A percentile compares a stretch with the other conserved stretches of the same genome.
These are phyloP conservation scores for Nycticryphes semicollaris DNA, from an alignment of 2,113 vertebrate genomes.

Conservation along the genomic window DNA sequence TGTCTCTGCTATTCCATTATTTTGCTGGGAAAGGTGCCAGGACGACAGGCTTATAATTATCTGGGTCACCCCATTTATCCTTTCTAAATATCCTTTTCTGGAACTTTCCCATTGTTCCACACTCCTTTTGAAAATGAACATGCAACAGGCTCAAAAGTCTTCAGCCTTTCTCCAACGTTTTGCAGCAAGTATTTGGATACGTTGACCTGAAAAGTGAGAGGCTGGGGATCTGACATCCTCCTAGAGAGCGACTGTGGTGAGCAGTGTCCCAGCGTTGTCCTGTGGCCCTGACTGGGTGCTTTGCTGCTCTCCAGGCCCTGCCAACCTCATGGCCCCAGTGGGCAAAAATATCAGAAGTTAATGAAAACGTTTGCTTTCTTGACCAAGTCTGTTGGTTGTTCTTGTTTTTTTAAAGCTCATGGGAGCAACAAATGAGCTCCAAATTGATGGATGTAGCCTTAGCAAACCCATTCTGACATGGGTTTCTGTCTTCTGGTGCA, in stretches of 20 bases:
- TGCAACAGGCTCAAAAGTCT: background rate
- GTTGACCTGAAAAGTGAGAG: background rate
- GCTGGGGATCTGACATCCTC: background rate
- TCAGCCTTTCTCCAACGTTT: background rate
- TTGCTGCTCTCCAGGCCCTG: background rate
- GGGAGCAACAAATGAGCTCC: background rate
- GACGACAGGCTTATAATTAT: constrained; percentile 27
- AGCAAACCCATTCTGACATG: background rate
- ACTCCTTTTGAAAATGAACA: background rate
- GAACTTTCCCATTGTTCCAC: constrained; percentile 41
- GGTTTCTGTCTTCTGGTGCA: background rate
- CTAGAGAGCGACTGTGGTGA: background rate
- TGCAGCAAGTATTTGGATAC: background rate
- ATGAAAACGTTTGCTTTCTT: background rate
- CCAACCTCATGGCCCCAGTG: fast-evolving
- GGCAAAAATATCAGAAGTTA: background rate
- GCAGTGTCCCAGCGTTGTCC: background rate
- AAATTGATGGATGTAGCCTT: background rate
- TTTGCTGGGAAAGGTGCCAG: constrained; percentile 47
- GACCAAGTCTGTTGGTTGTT: background rate
- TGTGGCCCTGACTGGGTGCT: background rate
- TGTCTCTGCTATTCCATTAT: constrained; percentile 11
- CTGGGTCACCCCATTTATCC: constrained; percentile 42
- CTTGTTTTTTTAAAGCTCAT: background rate
- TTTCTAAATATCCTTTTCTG: constrained; percentile 42